Base-by-base conservation (phyloP, 1,140 invertebrate genomes). In the Zaprionus nigranus region DNA sequence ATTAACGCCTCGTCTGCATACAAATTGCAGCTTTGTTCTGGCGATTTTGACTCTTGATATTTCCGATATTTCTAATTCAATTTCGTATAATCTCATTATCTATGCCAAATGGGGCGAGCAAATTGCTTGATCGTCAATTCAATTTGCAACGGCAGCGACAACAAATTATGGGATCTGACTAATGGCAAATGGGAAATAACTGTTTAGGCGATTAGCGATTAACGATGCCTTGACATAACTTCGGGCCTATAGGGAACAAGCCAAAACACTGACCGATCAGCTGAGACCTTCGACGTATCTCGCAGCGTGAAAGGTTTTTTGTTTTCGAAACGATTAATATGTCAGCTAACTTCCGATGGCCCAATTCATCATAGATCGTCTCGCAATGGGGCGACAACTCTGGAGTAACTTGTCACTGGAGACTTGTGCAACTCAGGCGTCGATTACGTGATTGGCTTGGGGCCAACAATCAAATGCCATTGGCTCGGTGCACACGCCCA, bases 221-320 rank as follows among this genome's bases (percentile, higher is more conserved):
- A 56, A n/a, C 26, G 28, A 28, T 56, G 59, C 40, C 28, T 54
- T 65, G 22, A 24, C 59, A 58, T 22, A 75, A 26, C 24, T 43
- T 28, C 43, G 49, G 49, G 64, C 46, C 68, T 60, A 43, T 59
- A 46, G 59, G 54, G 60, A 62, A 51, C 9, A 34, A 34, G 9
- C 30, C 30, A 11, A 34, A 77, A 17, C 38, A 51, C 34, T 77
- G 38, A 67, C 17, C 22, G 51, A 60, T 53, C 68, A 64, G 30
- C 38, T 22, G 28, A 30, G 49, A 76, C 77, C 74, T 79, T 79
- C 77, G 9, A 11, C 9, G 24, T 71, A 51, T 62, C 76, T 74
- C 26, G 30, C 53, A 76, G 66, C 73, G 73, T 79, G 62, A 75
- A 78, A 78, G 72, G 76, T 74, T 54, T 68, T 59, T 26, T 12